Base-by-base conservation (phyloP, 2,888 invertebrate genomes). In the Serripes groenlandicus region DNA sequence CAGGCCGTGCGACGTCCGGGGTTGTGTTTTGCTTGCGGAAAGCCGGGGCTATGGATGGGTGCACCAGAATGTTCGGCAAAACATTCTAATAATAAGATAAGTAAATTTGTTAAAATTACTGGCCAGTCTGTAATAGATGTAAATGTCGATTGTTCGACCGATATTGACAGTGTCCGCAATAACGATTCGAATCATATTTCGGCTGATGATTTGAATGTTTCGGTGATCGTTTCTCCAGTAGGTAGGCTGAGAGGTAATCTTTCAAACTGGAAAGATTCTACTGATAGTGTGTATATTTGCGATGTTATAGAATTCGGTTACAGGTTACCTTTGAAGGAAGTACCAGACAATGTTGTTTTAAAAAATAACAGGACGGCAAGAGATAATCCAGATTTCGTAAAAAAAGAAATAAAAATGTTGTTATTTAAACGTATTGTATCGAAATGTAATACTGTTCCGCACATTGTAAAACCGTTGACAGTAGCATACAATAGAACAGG, bases 381-480 rank as follows among this genome's bases (percentile, higher is more conserved):
- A 60, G 74, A 83, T 35, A 81, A 83, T 58, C 0, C n/a, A 5
- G 68, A 49, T 23, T 85, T 83, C 75, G 85, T 85, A n/a, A n/a
- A 15, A 42, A 1, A 26, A 32, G 85, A 87, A 66, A 77, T 85
- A 26, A 3, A 75, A n/a, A 49, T 28, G 21, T 69, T 85, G 34
- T 56, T 83, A n/a, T 1, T 23, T 5, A 83, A 83, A 75, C 60
- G 76, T 3, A 71, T 78, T 34, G 72, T 87, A 15, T 75, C 78
- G 23, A 62, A 79, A 64, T 49, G 68, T 0, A 3, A 58, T 1
- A 18, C 23, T 30, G 23, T 26, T 30, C 83, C 81, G 15, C 15
- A 80, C 28, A 77, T 87, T n/a, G 70, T 83, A 21, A 77, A 86
- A 52, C 77, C 81, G n/a, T 60, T 83, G 7, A 85, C 84, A 7